Evolutionary conservation across 2,113 vertebrate species (phyloP).

Genomic region (Malurus cyaneus): DNA sequence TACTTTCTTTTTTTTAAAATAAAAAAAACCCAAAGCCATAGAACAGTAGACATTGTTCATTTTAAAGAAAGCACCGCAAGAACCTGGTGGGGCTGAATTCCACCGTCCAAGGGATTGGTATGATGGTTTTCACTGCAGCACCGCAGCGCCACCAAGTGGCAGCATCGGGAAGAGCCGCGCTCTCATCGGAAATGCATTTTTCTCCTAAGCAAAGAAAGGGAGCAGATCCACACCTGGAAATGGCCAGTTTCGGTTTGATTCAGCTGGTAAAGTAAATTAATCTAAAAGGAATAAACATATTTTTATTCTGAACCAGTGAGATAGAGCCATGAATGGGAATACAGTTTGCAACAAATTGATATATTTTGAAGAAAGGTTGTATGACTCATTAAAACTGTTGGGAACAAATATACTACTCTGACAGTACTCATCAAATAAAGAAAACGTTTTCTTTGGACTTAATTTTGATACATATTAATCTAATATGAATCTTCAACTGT

Average conservation of each 20-base stretch:
- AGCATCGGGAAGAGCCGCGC: background rate
- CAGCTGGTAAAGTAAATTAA: background rate
- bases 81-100: background rate
- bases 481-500: background rate
- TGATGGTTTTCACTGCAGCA: background rate
- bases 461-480: background rate
- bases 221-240: background rate
- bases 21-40: background rate
- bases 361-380: background rate
- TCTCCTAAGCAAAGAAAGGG: background rate
- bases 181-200: background rate
- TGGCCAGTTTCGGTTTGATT: background rate
- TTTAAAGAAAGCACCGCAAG: background rate
- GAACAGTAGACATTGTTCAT: background rate
- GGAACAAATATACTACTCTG: background rate
- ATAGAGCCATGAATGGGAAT: background rate
- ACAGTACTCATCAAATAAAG: background rate
- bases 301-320: background rate
- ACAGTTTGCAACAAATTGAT: background rate
- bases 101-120: fast-evolving
- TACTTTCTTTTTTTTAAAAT: background rate
- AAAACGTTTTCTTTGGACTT: background rate
- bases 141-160: constrained; percentile 48
- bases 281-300: background rate
- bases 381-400: background rate